A percentile compares a stretch with the other conserved stretches of the same genome.
These are phyloP conservation scores for Camelus dromedarius DNA, from an alignment of 2,113 vertebrate species.

Conservation along the genomic window DNA sequence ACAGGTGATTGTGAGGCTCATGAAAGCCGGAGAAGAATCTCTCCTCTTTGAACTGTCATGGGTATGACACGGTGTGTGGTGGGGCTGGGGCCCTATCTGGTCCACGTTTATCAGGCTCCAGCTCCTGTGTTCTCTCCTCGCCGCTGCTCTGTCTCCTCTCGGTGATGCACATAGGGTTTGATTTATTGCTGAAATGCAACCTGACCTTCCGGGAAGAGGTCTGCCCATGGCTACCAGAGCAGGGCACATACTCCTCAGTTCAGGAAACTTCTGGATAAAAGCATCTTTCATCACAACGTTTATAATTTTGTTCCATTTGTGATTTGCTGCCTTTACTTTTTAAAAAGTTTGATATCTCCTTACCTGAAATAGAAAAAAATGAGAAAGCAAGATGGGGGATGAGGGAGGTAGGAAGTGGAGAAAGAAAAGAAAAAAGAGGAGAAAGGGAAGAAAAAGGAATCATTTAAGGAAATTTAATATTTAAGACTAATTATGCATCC, in stretches of 20 bases:
- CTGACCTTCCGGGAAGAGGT: background rate
- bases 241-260: background rate
- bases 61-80: background rate
- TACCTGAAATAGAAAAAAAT: background rate
- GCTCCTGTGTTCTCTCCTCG: background rate
- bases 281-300: background rate
- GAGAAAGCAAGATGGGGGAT: background rate
- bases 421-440: background rate
- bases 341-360: background rate
- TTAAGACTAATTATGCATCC: background rate
- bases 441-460: background rate
- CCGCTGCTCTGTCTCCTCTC: background rate
- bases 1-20: background rate
- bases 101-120: background rate
- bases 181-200: background rate
- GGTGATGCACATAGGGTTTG: background rate
- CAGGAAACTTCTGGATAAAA: conserved; percentile 20
- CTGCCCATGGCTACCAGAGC: background rate
- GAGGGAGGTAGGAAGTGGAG: background rate
- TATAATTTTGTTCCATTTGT: conserved; percentile 21
- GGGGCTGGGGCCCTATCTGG: background rate
- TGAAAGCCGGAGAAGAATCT: background rate
- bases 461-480: background rate
- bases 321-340: background rate
- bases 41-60: background rate